Evolutionary conservation across 2,797 vertebrate species (phyloP).

Genomic region (Cuniculus paca): DNA sequence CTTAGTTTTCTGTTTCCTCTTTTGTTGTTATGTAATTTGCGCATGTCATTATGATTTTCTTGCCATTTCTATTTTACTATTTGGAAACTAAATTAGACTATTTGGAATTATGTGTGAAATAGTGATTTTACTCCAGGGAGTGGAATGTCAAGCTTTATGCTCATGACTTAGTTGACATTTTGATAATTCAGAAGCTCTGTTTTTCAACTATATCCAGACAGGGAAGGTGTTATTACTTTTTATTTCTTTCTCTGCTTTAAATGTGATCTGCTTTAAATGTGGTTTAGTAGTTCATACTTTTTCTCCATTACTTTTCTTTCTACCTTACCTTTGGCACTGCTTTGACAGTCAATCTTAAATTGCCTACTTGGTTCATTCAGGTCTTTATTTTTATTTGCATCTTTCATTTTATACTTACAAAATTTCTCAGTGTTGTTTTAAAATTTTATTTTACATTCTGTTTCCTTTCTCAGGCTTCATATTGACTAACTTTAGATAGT

Average conservation of each 20-base stretch:
- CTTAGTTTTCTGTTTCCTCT: not conserved
- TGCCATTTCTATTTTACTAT: slow-evolving; percentile 27
- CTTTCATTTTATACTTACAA: slow-evolving; percentile 49
- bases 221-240: not conserved
- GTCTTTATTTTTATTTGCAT: slow-evolving; percentile 6
- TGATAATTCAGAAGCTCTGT: slow-evolving; percentile 2
- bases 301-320: not conserved
- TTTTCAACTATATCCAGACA: not conserved
- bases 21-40: not conserved
- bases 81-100: slow-evolving; percentile 30
- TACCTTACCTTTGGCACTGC: not conserved
- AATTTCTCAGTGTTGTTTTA: not conserved
- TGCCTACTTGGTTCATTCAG: not conserved
- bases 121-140: slow-evolving; percentile 1
- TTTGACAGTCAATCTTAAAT: slow-evolving; percentile 26
- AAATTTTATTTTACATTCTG: not conserved
- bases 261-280: slow-evolving; percentile 1
- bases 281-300: slow-evolving; percentile 21
- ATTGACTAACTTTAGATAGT: not conserved
- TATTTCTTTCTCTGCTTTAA: not conserved
- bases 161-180: not conserved
- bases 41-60: slow-evolving; percentile 17
- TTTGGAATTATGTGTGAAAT: slow-evolving; percentile 41
- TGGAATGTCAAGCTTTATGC: not conserved
- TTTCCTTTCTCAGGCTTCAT: not conserved